Percentiles rank a stretch among this genome's conserved stretches.
phyloP scores from a whole-genome alignment of 2,888 invertebrate species.

The Drepana falcataria region DNA sequence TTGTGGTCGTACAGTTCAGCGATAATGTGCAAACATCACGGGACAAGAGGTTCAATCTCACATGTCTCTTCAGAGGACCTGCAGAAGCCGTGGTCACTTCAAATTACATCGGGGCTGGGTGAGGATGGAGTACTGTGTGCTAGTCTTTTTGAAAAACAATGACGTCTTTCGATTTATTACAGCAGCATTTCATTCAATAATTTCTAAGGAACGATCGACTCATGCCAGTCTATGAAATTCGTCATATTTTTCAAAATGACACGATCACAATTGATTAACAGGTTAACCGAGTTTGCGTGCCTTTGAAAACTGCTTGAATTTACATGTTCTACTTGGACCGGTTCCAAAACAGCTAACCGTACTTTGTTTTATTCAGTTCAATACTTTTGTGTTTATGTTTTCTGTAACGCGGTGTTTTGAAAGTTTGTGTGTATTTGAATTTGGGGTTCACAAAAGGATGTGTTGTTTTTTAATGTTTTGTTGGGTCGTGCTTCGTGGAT shows the following conservation, averaged over 20 bases:
- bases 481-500: constrained; percentile 10
- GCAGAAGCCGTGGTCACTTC: constrained; percentile 96
- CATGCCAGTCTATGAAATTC: neutral
- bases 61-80: constrained; percentile 94
- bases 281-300: constrained; percentile 21
- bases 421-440: constrained; percentile 25
- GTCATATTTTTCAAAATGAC: neutral
- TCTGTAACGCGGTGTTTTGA: constrained; percentile 27
- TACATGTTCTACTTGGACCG: constrained; percentile 23
- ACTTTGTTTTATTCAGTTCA: constrained; percentile 20
- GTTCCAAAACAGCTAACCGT: constrained; percentile 28
- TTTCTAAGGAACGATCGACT: neutral
- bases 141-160: constrained; percentile 31
- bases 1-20: constrained; percentile 95
- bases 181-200: neutral
- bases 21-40: constrained; percentile 94
- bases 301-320: constrained; percentile 15
- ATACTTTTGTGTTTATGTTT: constrained; percentile 28
- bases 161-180: neutral
- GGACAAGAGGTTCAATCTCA: constrained; percentile 94
- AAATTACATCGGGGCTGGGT: constrained; percentile 95
- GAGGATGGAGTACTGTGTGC: constrained; percentile 40
- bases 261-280: neutral
- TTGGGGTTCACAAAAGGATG: constrained; percentile 16
- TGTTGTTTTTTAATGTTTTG: constrained; percentile 22